Evolutionary conservation across 2,113 vertebrate species (phyloP), one percentile per base, ranked within the genome.

Genomic region (Vulpes ferrilata): DNA sequence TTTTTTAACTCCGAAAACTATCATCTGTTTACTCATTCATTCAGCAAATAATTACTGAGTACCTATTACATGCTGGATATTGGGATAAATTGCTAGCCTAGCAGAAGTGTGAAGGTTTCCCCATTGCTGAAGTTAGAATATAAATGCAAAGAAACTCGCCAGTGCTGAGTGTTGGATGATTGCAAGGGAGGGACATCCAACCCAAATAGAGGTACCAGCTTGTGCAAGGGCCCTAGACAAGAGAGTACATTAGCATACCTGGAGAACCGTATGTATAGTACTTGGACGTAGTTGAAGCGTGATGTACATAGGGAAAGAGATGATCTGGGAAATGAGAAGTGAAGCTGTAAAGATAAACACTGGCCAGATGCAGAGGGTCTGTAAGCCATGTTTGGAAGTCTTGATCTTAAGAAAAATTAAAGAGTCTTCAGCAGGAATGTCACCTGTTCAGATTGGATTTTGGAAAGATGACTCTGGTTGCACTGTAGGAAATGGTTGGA

Each of bases 21-120:
- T 17, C 51, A n/a, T 95, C 30, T 88, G 1, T 69, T 94, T 81
- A 78, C 48, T 90, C 32, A 93, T 81, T 88, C 38, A 91, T 81
- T 88, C 38, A 91, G 30, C 57, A 92, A 64, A 64, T 96, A 62
- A 83, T 90, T 94, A 67, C 27, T 85, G 71, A 90, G 22, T 64
- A 73, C 53, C 32, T 79, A 2, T 23, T 80, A 30, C 10, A 17
- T 94, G 65, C 27, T 57, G 67, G 32, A 35, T 53, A 73, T 55
- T 78, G 64, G 62, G 48, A 7, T 92, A 64, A 86, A 25, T 62
- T 62, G 73, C 59, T 88, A 38, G 16, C 53, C 35, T 27, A 82
- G 32, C 15, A 59, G 32, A 32, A 55, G 59, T 35, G 11, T 93
- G 30, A 85, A 48, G 48, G 23, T 90, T 89, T 60, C 74, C 48